A percentile compares a stretch with the other conserved stretches of the same genome.
These are phyloP conservation scores for Cotesia congregata DNA, from an alignment of 2,888 invertebrate genomes.

Conservation along the genomic window DNA sequence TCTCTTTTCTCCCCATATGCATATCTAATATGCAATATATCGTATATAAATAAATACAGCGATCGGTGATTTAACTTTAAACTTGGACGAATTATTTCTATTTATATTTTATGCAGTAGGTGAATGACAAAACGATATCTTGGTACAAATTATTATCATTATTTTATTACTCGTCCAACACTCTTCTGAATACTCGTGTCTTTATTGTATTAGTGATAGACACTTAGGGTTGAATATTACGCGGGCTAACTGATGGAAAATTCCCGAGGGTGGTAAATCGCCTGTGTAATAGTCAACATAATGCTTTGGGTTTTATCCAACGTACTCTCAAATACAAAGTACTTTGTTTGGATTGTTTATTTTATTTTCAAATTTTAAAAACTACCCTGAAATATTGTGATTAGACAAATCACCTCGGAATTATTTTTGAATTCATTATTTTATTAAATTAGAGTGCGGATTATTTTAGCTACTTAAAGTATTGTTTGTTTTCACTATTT, in stretches of 20 bases:
- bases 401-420: too few relatives aligned
- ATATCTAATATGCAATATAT: neutral
- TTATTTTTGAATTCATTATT: too few relatives aligned
- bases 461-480: too few relatives aligned
- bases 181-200: neutral
- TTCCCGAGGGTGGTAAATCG: constrained; percentile 63
- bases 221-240: neutral
- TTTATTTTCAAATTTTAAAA: too few relatives aligned
- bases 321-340: neutral
- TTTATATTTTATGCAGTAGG: neutral
- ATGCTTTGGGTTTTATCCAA: constrained; percentile 39
- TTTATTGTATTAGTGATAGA: neutral
- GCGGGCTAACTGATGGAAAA: constrained; percentile 46
- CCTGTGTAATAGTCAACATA: constrained; percentile 61
- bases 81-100: constrained; percentile 11
- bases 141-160: neutral
- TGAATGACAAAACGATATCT: constrained; percentile 4
- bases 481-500: too few relatives aligned
- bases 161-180: neutral
- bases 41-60: neutral
- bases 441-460: too few relatives aligned
- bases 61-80: neutral
- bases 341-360: too few relatives aligned
- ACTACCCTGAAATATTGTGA: too few relatives aligned
- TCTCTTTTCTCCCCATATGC: constrained; percentile 6